Base-by-base conservation (phyloP, 1,140 invertebrate species). In the Lepidurus packardi region DNA sequence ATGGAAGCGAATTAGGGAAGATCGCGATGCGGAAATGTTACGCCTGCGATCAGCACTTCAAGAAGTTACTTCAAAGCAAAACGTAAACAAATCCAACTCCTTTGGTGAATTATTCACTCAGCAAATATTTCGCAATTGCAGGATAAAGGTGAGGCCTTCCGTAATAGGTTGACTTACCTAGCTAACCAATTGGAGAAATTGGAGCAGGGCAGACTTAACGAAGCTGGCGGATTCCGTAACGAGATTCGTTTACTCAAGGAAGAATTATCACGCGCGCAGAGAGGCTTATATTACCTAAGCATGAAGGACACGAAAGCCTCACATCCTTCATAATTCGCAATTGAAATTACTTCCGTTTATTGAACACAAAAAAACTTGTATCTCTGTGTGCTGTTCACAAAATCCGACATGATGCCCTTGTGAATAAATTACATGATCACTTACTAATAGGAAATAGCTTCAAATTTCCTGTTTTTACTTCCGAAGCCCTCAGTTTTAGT, bases 251-350 rank as follows among this genome's bases (percentile, higher is more conserved):
- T 77, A 77, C 41, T 77, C 21, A 24, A 34, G 11, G 76, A 65
- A 41, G 44, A 77, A 47, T 65, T 77, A 53, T 34, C 45, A 13
- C 45, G 76, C 10, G 65, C 76, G 25, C 76, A 77, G n/a, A 43
- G 76, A n/a, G 44, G 65, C n/a, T 65, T 77, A 1, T 77, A 65
- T 77, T 77, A 53, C 16, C 65, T 77, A 53, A 77, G 21, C 11
- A 24, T 77, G 44, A 47, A 41, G n/a, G 65, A 77, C 1, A 53
- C 21, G n/a, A 65, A 77, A 53, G 76, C 25, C 9, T 77, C n/a
- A 77, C 13, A 5, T 21, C 24, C 3, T n/a, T 34, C 44, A 11
- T 47, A 75, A 41, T 16, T 73, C 8, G 16, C 5, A 16, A 24
- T 21, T 77, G 45, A 53, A n/a, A 10, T 43, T 34, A 34, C 24